phyloP scores from a whole-genome alignment of 1,140 invertebrate genomes.

The Drosophila saltans region DNA sequence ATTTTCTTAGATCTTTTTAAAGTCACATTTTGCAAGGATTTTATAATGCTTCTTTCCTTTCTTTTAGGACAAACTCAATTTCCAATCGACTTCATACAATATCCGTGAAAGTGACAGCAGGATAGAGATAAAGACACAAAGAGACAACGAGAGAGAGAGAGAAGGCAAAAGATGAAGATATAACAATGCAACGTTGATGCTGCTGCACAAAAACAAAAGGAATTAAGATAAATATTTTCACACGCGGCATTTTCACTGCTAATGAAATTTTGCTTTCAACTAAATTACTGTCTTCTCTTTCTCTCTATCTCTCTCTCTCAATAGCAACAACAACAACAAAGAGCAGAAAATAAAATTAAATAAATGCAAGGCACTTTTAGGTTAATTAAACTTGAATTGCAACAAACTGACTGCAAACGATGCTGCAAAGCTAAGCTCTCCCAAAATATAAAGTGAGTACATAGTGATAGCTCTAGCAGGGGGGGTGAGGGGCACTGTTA shows the following conservation, averaged over 20 bases:
- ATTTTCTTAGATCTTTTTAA: conserved; percentile 12
- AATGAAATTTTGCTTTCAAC: conserved; percentile 78
- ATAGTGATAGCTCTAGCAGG: background rate
- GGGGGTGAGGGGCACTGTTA: background rate
- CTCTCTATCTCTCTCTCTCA: background rate
- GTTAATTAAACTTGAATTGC: conserved; percentile 79
- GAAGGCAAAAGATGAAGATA: conserved; percentile 20
- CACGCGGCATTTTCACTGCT: conserved; percentile 76
- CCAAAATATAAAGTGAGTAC: conserved; percentile 44
- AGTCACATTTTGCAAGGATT: conserved; percentile 7
- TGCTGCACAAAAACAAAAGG: conserved; percentile 62
- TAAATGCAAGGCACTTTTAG: conserved; percentile 78
- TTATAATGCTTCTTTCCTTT: conserved; percentile 1
- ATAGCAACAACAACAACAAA: conserved; percentile 39
- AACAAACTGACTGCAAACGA: conserved; percentile 66
- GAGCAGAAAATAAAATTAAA: conserved; percentile 72
- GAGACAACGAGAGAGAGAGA: background rate
- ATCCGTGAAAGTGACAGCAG: conserved; percentile 8
- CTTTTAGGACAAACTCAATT: conserved; percentile 5
- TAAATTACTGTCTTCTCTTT: conserved; percentile 60
- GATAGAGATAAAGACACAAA: conserved; percentile 22
- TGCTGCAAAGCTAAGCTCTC: conserved; percentile 54
- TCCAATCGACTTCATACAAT: conserved; percentile 9
- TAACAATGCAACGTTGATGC: conserved; percentile 34
- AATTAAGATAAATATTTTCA: conserved; percentile 77